A percentile compares a stretch with the other conserved stretches of the same genome.
Conservation (phyloP, 2,888 invertebrate species). For the Lithosia quadra region DNA sequence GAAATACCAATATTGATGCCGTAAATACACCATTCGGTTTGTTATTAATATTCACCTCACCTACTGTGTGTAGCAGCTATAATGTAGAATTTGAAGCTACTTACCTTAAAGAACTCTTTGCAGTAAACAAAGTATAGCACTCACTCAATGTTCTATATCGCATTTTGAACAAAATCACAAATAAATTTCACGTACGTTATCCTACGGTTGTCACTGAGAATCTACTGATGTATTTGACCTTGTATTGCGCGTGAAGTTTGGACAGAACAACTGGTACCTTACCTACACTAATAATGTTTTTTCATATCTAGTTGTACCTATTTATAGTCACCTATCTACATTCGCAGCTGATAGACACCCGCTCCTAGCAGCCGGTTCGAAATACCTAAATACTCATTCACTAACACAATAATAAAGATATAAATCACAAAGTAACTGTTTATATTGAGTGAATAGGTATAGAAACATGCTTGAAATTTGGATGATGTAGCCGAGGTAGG, state of each 20-base stretch:
- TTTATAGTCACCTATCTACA: background rate
- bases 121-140: constrained; percentile 2
- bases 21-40: background rate
- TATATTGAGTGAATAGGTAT: too few relatives aligned
- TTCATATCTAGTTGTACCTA: constrained; percentile 3
- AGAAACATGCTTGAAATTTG: too few relatives aligned
- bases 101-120: constrained; percentile 3
- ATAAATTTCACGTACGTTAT: constrained; percentile 2
- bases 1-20: background rate
- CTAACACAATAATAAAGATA: background rate
- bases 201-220: background rate
- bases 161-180: background rate
- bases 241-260: constrained; percentile 7
- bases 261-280: background rate
- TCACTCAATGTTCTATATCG: constrained; percentile 13
- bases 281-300: background rate
- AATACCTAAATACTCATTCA: background rate
- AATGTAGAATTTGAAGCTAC: background rate
- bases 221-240: constrained; percentile 13
- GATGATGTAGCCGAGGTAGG: too few relatives aligned
- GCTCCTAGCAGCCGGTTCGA: background rate
- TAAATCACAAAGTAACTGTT: too few relatives aligned
- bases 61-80: background rate
- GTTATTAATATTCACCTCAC: background rate
- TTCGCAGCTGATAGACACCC: background rate